Conservation (phyloP, 2,888 invertebrate species). For the Leistus spinibarbis region DNA sequence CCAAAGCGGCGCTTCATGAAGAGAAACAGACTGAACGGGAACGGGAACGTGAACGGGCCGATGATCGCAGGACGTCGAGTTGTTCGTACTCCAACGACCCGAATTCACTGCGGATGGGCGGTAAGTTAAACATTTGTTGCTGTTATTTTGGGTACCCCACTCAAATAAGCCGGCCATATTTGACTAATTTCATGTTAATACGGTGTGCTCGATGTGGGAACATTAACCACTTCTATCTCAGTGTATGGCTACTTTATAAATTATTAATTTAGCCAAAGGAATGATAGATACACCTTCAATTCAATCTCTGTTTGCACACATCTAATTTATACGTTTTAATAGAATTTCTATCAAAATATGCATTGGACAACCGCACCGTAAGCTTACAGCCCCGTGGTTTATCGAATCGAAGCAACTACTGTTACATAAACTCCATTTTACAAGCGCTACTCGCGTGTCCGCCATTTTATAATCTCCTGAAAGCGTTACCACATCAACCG, state of each 20-base stretch:
- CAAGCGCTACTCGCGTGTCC: constrained; percentile 94
- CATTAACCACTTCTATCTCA: constrained; percentile 20
- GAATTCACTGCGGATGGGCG: constrained; percentile 72
- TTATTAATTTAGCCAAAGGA: constrained; percentile 30
- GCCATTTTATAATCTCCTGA: constrained; percentile 91
- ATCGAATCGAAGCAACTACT: constrained; percentile 92
- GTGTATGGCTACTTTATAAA: constrained; percentile 29
- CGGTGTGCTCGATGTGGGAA: constrained; percentile 40
- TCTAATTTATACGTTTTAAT: constrained; percentile 43
- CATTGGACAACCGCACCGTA: constrained; percentile 78
- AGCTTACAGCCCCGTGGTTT: constrained; percentile 88
- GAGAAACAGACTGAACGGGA: background rate
- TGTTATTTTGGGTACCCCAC: constrained; percentile 35
- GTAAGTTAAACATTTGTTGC: constrained; percentile 62
- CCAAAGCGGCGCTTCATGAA: constrained; percentile 27
- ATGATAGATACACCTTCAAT: constrained; percentile 25
- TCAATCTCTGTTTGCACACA: background rate
- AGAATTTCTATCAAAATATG: constrained; percentile 78
- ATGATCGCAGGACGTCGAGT: constrained; percentile 52
- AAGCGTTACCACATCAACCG: constrained; percentile 73
- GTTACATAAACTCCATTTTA: constrained; percentile 94
- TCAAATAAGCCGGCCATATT: constrained; percentile 41
- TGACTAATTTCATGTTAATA: background rate
- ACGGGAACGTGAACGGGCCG: constrained; percentile 48
- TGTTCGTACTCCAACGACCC: constrained; percentile 65